Evolutionary conservation across 1,140 invertebrate genomes (phyloP).

Genomic region (Sinonovacula constricta): DNA sequence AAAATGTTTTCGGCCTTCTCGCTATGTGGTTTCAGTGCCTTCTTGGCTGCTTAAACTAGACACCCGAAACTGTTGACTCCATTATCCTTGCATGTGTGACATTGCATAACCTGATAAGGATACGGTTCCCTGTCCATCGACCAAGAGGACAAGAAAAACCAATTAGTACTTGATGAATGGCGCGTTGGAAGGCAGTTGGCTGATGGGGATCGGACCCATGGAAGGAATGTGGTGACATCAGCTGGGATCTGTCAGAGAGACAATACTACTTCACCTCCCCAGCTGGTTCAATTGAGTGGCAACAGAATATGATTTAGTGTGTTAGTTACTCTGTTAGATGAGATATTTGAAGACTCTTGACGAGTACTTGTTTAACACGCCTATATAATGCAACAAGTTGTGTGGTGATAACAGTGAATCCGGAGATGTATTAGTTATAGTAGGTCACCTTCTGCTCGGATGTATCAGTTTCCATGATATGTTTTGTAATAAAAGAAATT

Average conservation of each 20-base stretch:
- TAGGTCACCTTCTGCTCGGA: conserved; percentile 18
- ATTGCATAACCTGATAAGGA: conserved; percentile 25
- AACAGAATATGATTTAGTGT: conserved; percentile 41
- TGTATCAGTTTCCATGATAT: conserved; percentile 19
- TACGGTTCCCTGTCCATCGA: no score
- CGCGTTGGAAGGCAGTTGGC: no score
- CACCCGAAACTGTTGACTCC: no score
- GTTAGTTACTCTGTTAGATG: conserved; percentile 7
- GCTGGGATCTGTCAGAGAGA: conserved; percentile 23
- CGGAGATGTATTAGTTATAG: conserved; percentile 20
- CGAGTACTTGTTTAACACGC: neutral
- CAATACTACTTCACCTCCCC: conserved; percentile 26
- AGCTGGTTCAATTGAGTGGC: conserved; percentile 38
- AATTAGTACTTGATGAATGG: conserved; percentile 19
- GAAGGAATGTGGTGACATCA: conserved; percentile 19
- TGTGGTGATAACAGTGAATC: conserved; percentile 8
- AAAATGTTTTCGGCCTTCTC: conserved; percentile 71
- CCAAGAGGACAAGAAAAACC: conserved; percentile 18
- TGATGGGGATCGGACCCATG: conserved; percentile 18
- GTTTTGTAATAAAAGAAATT: conserved; percentile 16
- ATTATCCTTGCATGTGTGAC: no score
- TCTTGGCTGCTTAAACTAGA: no score
- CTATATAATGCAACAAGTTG: conserved; percentile 16
- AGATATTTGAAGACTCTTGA: conserved; percentile 26
- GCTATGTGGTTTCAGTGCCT: no score